Evolutionary conservation across 1,140 invertebrate species (phyloP), one percentile per base, ranked within the genome.

Genomic region (Pseudomyrmex sp.): DNA sequence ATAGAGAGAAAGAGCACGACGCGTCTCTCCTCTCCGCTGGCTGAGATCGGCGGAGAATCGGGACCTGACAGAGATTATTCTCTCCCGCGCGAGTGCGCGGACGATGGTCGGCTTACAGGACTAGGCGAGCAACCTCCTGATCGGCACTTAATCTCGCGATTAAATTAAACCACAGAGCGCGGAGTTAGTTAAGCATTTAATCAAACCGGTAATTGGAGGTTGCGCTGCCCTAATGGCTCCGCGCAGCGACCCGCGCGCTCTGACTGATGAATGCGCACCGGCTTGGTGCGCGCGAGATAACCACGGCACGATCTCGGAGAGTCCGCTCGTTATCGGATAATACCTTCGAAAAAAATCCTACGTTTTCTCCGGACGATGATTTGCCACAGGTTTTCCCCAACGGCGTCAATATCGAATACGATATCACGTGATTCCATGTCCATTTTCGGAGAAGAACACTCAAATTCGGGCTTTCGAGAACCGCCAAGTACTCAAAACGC

Each of bases 181-280:
- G 74, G 92, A 94, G 91, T 94, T 93, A 93, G 92, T 93, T 93
- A 93, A 94, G 92, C 92, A 93, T 94, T 94, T 94, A 93, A 93
- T 94, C 92, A 94, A 94, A 93, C 90, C 90, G 88, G 90, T 93
- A 93, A 94, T 93, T 93, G 91, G 91, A 92, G 92, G 92, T 91
- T 93, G 92, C 90, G 91, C 85, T 89, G 88, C 85, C 87, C 91
- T 93, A 93, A 93, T 93, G 92, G 90, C 87, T 89, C 87, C 73
- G 86, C 87, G 86, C 79, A 82, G 82, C 83, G 86, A 88, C 85
- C 88, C 77, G 62, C 72, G 76, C 73, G 52, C 65, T 76, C 90
- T 92, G 90, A 90, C 92, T 91, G 91, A 93, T 91, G 89, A 92
- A 93, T 90, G 90, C 74, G 74, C 87, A 88, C 79, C 76, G 80